phyloP scores from a whole-genome alignment of 2,797 vertebrate species.

The Pipistrellus nathusii region DNA sequence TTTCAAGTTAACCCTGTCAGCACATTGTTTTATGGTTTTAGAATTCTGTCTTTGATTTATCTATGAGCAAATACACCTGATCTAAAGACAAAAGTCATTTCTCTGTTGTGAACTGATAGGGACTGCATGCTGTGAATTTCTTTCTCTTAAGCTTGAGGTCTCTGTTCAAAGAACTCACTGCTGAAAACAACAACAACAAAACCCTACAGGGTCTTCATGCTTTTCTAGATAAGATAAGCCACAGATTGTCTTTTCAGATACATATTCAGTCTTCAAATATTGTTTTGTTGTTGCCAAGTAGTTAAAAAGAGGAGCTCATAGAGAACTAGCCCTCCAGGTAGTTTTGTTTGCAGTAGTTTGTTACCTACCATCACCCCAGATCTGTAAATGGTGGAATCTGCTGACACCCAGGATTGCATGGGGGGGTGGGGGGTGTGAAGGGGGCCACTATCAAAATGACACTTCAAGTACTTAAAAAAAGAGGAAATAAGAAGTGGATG shows the following conservation, averaged over 20 bases:
- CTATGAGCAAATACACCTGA: not conserved
- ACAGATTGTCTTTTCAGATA: not conserved
- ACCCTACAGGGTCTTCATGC: not conserved
- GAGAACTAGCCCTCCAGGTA: not conserved
- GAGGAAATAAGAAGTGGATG: not conserved
- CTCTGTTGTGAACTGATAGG: not conserved
- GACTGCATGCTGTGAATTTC: not conserved
- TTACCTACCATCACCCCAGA: not conserved
- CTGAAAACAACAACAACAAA: not conserved
- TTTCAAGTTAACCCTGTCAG: too few species aligned
- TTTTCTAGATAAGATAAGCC: constrained; percentile 4
- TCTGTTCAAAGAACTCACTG: not conserved
- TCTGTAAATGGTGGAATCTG: not conserved
- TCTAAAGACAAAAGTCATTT: not conserved
- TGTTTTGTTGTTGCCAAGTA: not conserved
- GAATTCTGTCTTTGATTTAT: constrained; percentile 2
- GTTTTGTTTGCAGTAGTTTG: not conserved
- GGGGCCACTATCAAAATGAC: not conserved
- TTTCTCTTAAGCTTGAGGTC: not conserved
- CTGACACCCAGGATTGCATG: not conserved
- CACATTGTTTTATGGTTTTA: not conserved
- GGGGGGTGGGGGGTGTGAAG: not conserved
- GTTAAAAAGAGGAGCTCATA: not conserved
- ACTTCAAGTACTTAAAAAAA: not conserved
- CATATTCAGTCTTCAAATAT: not conserved